Conservation (phyloP, 2,797 vertebrate genomes). For the Austrolebias charrua region DNA sequence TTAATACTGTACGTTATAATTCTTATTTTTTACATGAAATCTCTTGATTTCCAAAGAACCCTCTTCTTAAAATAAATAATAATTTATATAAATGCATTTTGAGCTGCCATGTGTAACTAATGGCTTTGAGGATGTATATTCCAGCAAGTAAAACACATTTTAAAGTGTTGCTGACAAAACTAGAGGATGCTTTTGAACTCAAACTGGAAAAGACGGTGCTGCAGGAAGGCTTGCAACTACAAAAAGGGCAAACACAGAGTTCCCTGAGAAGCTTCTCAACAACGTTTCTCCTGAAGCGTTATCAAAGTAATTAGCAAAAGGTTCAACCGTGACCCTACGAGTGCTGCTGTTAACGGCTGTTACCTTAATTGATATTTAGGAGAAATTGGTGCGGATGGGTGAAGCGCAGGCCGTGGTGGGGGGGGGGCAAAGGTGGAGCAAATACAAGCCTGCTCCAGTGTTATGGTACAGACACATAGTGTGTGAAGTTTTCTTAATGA, state of each 20-base stretch:
- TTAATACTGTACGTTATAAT: no score
- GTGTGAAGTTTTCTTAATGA: conserved; percentile 21
- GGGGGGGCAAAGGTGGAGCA: conserved; percentile 7
- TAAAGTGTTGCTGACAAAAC: background rate
- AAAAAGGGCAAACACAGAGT: background rate
- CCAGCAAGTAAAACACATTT: background rate
- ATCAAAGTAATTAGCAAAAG: conserved; percentile 50
- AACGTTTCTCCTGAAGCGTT: conserved; percentile 24
- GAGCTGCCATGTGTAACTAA: background rate
- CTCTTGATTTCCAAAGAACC: background rate
- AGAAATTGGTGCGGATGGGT: conserved; percentile 11
- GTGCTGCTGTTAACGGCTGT: conserved; percentile 47
- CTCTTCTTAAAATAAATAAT: no score
- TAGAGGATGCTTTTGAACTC: background rate
- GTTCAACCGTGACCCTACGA: conserved; percentile 46
- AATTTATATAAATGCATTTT: background rate
- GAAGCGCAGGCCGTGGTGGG: rapidly evolving
- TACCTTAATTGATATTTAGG: conserved; percentile 54
- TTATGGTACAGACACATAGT: background rate
- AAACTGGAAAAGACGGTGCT: background rate
- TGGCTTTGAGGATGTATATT: background rate
- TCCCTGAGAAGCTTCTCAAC: background rate
- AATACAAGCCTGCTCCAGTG: background rate
- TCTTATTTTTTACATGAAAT: no score
- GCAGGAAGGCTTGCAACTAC: background rate